Percentiles rank a stretch among this genome's conserved stretches.
These are phyloP conservation scores for Agrochola circellaris DNA, from an alignment of 2,888 invertebrate genomes.

Conservation along the genomic window DNA sequence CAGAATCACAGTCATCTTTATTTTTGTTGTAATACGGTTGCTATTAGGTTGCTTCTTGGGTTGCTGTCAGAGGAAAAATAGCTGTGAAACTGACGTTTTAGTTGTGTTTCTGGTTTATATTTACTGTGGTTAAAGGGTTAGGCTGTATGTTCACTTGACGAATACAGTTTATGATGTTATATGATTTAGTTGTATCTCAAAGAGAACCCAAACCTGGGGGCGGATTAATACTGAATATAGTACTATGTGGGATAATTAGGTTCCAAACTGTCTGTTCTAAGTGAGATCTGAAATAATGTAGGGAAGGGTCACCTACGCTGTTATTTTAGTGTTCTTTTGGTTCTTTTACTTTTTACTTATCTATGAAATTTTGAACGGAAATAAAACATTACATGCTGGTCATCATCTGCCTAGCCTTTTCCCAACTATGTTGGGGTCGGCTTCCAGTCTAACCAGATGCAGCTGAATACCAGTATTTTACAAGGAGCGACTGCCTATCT, in stretches of 20 bases:
- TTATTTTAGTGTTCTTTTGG: too few species aligned
- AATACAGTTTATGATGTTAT: constrained; percentile 32
- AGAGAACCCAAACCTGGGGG: constrained; percentile 13
- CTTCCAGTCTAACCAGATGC: too few species aligned
- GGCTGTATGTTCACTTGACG: constrained; percentile 23
- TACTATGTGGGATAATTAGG: constrained; percentile 13
- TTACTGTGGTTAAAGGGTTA: constrained; percentile 25
- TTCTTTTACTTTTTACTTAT: too few species aligned
- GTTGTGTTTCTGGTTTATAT: constrained; percentile 8
- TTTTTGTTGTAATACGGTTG: neutral
- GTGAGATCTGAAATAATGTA: neutral
- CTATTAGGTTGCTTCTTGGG: neutral
- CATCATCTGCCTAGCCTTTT: too few species aligned
- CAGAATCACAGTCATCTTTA: neutral
- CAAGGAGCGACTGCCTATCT: too few species aligned
- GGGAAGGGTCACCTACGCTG: too few species aligned
- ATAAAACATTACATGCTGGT: too few species aligned
- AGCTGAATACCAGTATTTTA: too few species aligned
- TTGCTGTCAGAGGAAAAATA: neutral
- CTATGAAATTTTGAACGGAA: too few species aligned
- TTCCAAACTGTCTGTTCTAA: neutral
- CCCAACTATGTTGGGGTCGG: too few species aligned
- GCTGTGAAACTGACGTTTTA: neutral
- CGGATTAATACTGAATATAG: constrained; percentile 28
- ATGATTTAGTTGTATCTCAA: constrained; percentile 20